Percentiles rank a stretch among this genome's conserved stretches.
These are phyloP conservation scores for Papilio xuthus DNA, from an alignment of 1,140 invertebrate species.

Conservation along the genomic window DNA sequence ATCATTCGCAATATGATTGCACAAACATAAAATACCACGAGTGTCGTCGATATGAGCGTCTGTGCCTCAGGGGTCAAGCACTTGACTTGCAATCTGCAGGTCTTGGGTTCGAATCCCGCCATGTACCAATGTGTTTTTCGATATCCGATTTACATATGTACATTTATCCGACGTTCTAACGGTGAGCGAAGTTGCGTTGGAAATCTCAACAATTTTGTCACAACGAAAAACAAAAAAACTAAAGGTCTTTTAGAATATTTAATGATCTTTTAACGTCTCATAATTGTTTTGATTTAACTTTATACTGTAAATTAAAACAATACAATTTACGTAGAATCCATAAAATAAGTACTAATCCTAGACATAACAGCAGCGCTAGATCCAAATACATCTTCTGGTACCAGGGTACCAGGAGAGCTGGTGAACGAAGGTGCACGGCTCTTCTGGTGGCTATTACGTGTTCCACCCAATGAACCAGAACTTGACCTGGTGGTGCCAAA, in stretches of 20 bases:
- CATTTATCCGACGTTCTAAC: too few species aligned
- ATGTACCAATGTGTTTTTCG: too few species aligned
- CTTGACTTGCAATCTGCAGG: too few species aligned
- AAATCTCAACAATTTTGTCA: too few species aligned
- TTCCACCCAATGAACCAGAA: constrained; percentile 56
- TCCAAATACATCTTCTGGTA: constrained; percentile 56
- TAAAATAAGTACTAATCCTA: background rate
- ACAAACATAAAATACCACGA: background rate
- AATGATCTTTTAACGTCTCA: background rate
- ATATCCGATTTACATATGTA: too few species aligned
- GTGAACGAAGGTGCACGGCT: constrained; percentile 64
- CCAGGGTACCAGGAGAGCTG: constrained; percentile 69
- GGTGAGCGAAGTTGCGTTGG: too few species aligned
- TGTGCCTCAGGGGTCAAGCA: too few species aligned
- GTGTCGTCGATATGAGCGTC: too few species aligned
- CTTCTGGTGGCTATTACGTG: constrained; percentile 59
- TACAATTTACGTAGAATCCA: background rate
- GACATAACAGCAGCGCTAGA: constrained; percentile 25
- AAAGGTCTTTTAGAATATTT: background rate
- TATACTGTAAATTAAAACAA: background rate
- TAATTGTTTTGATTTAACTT: background rate
- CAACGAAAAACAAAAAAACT: too few species aligned
- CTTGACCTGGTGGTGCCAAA: constrained; percentile 42
- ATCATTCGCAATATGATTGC: background rate
- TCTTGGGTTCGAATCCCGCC: too few species aligned